These are phyloP conservation scores for Meloidogyne floridensis DNA, from an alignment of 1,140 invertebrate species.

Conservation along the genomic window DNA sequence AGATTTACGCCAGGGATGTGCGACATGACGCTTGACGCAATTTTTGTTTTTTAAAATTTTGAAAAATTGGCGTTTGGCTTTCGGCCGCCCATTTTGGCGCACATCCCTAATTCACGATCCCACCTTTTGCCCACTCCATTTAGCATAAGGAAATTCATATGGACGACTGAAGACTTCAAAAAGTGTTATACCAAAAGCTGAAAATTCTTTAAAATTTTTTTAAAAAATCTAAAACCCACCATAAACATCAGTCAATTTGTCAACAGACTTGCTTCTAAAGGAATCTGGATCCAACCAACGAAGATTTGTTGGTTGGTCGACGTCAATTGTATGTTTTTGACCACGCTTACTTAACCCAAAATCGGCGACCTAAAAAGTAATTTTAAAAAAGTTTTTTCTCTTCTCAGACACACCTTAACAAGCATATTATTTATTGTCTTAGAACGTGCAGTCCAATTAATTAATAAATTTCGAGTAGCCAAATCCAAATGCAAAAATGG, in stretches of 20 bases:
- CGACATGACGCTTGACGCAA: too few relatives aligned
- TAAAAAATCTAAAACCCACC: not conserved
- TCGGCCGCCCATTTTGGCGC: too few relatives aligned
- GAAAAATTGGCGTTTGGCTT: too few relatives aligned
- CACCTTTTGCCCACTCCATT: not conserved
- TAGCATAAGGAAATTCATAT: constrained; percentile 6
- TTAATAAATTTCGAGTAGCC: not conserved
- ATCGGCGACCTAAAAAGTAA: not conserved
- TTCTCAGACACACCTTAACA: not conserved
- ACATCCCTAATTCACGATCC: too few relatives aligned
- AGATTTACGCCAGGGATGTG: too few relatives aligned
- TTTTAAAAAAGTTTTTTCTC: not conserved
- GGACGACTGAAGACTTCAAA: constrained; percentile 1
- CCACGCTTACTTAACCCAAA: not conserved
- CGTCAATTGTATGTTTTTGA: not conserved
- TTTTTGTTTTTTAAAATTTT: too few relatives aligned
- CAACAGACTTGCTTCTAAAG: not conserved
- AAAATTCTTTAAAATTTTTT: not conserved
- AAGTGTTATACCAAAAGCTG: not conserved
- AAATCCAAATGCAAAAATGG: not conserved
- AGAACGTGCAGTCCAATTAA: not conserved
- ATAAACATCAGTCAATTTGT: not conserved
- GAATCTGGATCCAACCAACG: not conserved
- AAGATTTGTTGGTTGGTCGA: not conserved
- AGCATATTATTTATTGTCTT: constrained; percentile 1